Evolutionary conservation across 2,888 invertebrate species (phyloP), one percentile per base, ranked within the genome.

Genomic region (Conops quadrifasciatus): DNA sequence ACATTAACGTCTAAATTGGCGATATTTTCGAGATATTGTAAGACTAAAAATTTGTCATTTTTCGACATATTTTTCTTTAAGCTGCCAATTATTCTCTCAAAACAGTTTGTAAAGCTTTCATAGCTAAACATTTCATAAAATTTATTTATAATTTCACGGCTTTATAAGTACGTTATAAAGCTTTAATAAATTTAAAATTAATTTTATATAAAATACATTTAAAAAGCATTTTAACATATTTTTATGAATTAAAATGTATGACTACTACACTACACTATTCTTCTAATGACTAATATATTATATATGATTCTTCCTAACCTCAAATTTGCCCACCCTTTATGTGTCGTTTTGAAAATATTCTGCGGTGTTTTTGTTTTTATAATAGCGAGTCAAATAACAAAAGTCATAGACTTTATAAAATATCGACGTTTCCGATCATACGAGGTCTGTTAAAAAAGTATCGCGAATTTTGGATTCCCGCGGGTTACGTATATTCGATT

Each of bases 121-220:
- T 56, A 56, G 53, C 4, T 49, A 56, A 21, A 56, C n/a, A 53
- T 19, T 19, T 53, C 7, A n/a, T 53, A 53, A 53, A 53, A 53
- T 53, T 36, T 36, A 36, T 36, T 36, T 36, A 53, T n/a, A n/a
- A 53, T n/a, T 53, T n/a, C 16, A 53, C n/a, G 1, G 53, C 53
- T 53, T 53, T 53, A 53, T 53, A 53, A 56, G 21, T 11, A 21
- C 21, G n/a, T 53, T 53, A 53, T 53, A 53, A 56, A 56, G 21
- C 53, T 21, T 56, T 56, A 9, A 56, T 56, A 56, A 24, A 56
- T 2, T 56, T 21, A 21, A 56, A 56, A 56, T 36, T 9, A 7
- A 36, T 9, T 36, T 36, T 36, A 56, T 9, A 9, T 3, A 56
- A 56, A 56, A 24, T 56, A 24, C 21, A 21, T 2, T 21, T 56